phyloP scores from a whole-genome alignment of 2,888 invertebrate genomes.

The Leptogaster cylindrica region DNA sequence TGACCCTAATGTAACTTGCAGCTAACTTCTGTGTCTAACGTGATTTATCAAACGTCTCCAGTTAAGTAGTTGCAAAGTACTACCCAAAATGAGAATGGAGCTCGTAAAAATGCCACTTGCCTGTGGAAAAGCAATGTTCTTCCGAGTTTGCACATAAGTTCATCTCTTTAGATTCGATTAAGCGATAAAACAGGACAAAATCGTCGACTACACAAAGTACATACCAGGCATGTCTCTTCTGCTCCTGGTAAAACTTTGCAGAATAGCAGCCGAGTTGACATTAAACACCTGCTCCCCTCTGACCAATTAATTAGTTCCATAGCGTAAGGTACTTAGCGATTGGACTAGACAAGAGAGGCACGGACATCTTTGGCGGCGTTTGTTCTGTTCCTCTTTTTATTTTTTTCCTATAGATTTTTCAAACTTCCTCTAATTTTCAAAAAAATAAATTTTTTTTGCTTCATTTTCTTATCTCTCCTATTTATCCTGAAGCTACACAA shows the following conservation, averaged over 20 bases:
- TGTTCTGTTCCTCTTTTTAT: background rate
- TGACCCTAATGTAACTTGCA: background rate
- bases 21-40: background rate
- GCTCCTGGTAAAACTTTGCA: background rate
- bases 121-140: too few species aligned
- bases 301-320: constrained; percentile 2
- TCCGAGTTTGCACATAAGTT: too few species aligned
- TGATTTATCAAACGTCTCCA: background rate
- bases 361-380: background rate
- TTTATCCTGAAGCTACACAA: background rate
- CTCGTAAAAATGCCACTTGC: too few species aligned
- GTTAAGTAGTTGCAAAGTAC: background rate
- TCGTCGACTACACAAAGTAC: background rate
- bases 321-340: background rate
- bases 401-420: too few species aligned
- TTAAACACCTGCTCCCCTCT: background rate
- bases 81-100: too few species aligned
- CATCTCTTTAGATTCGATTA: background rate
- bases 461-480: background rate
- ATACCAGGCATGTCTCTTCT: background rate
- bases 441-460: background rate
- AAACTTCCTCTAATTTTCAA: background rate
- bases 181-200: constrained; percentile 3
- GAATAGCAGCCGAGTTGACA: too few species aligned
- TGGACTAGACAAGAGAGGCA: background rate